These are phyloP conservation scores for Girardinus metallicus DNA, from an alignment of 2,797 vertebrate genomes.

Conservation along the genomic window DNA sequence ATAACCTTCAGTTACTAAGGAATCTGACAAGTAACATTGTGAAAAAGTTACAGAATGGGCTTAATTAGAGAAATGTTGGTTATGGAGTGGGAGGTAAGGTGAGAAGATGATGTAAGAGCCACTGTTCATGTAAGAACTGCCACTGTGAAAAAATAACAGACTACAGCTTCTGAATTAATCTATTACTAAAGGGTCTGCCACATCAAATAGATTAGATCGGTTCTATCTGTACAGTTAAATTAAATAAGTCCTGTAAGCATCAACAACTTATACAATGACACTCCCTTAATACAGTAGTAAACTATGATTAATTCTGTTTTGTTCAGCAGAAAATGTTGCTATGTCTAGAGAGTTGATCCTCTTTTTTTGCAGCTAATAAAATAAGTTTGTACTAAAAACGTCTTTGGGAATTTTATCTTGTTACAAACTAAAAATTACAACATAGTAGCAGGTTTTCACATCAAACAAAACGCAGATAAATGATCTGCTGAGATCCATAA, in stretches of 20 bases:
- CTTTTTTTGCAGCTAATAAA: background rate
- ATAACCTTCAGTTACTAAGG: no score
- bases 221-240: background rate
- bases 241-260: background rate
- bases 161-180: background rate
- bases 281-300: background rate
- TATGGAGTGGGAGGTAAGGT: background rate
- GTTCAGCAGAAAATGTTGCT: background rate
- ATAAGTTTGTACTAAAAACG: background rate
- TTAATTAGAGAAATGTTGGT: background rate
- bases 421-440: background rate
- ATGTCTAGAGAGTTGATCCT: background rate
- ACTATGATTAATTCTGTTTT: background rate
- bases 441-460: background rate
- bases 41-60: background rate
- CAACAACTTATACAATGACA: background rate
- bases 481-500: conserved; percentile 8
- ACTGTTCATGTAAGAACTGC: background rate
- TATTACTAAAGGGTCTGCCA: background rate
- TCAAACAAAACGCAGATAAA: background rate
- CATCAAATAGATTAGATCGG: background rate
- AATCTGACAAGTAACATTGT: no score
- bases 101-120: background rate
- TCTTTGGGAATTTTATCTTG: background rate
- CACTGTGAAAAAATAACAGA: background rate